A percentile compares a stretch with the other conserved stretches of the same genome.
phyloP scores from a whole-genome alignment of 2,113 vertebrate genomes.

The Protobothrops mucrosquamatus region DNA sequence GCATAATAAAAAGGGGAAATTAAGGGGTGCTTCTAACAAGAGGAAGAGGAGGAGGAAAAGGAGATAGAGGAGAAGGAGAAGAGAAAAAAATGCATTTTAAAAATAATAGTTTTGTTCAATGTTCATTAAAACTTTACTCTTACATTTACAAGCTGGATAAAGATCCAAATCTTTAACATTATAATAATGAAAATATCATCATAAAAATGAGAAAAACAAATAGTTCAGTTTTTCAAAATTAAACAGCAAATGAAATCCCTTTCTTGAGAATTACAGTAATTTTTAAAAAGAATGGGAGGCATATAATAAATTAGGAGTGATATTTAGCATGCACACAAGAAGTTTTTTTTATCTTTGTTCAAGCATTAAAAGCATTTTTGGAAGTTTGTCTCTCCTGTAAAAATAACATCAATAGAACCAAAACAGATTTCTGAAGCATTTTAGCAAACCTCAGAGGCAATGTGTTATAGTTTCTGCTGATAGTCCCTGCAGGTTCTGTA shows the following conservation, averaged over 20 bases:
- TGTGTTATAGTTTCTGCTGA: slow-evolving; percentile 70
- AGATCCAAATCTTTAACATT: background rate
- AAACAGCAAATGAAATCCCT: background rate
- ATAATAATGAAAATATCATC: background rate
- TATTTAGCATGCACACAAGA: background rate
- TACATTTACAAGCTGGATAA: background rate
- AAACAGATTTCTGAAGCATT: slow-evolving; percentile 68
- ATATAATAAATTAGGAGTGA: background rate
- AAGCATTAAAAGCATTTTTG: slow-evolving; percentile 43
- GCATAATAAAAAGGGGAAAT: background rate
- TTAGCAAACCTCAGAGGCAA: slow-evolving; percentile 71
- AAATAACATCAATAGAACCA: slow-evolving; percentile 56
- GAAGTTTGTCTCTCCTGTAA: slow-evolving; percentile 42
- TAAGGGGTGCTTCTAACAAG: background rate
- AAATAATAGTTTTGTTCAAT: background rate
- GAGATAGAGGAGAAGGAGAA: background rate
- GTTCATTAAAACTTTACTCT: background rate
- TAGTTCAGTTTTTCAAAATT: background rate
- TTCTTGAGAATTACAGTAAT: background rate
- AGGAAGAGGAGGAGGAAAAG: background rate
- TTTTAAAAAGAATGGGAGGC: background rate
- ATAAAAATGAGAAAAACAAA: background rate
- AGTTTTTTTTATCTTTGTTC: slow-evolving; percentile 41
- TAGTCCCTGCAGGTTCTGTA: slow-evolving; percentile 75
- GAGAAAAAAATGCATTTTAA: background rate